phyloP scores from a whole-genome alignment of 2,113 vertebrate species.

The Toxotes chatareus region DNA sequence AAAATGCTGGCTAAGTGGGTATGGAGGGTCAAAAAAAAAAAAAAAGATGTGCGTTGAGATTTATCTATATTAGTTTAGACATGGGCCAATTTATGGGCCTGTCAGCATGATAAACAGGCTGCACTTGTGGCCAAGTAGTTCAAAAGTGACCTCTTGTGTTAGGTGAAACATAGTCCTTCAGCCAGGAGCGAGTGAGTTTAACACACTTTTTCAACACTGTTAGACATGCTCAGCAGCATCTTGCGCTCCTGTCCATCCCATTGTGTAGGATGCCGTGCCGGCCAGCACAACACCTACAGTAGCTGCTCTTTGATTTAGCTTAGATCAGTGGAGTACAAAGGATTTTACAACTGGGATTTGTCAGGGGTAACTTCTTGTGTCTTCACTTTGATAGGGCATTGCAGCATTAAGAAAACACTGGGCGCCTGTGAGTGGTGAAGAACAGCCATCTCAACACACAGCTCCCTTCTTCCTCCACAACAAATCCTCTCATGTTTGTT shows the following conservation, averaged over 20 bases:
- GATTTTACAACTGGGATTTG: slow-evolving; percentile 64
- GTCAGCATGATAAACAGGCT: slow-evolving; percentile 71
- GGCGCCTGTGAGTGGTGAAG: slow-evolving; percentile 17
- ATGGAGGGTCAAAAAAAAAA: slow-evolving; percentile 53
- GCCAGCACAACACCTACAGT: slow-evolving; percentile 28
- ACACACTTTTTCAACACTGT: slow-evolving; percentile 22
- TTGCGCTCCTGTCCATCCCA: slow-evolving; percentile 35
- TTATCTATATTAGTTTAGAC: slow-evolving; percentile 71
- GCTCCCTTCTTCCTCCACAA: background rate
- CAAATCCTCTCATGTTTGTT: slow-evolving; percentile 40
- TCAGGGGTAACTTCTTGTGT: slow-evolving; percentile 55
- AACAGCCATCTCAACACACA: slow-evolving; percentile 4
- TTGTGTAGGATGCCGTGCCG: slow-evolving; percentile 27
- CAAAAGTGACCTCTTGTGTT: slow-evolving; percentile 59
- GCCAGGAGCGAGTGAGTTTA: slow-evolving; percentile 39
- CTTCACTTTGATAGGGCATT: slow-evolving; percentile 65
- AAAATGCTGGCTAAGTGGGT: slow-evolving; percentile 56
- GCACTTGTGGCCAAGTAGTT: slow-evolving; percentile 53
- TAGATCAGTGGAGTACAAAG: slow-evolving; percentile 68
- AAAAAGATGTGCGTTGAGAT: slow-evolving; percentile 52
- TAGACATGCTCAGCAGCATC: slow-evolving; percentile 56
- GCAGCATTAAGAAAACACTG: slow-evolving; percentile 47
- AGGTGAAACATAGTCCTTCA: slow-evolving; percentile 42
- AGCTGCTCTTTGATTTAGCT: slow-evolving; percentile 64
- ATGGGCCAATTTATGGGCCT: slow-evolving; percentile 52